Conservation (phyloP, 1,140 invertebrate species). For the Aphaenogaster rudis region DNA sequence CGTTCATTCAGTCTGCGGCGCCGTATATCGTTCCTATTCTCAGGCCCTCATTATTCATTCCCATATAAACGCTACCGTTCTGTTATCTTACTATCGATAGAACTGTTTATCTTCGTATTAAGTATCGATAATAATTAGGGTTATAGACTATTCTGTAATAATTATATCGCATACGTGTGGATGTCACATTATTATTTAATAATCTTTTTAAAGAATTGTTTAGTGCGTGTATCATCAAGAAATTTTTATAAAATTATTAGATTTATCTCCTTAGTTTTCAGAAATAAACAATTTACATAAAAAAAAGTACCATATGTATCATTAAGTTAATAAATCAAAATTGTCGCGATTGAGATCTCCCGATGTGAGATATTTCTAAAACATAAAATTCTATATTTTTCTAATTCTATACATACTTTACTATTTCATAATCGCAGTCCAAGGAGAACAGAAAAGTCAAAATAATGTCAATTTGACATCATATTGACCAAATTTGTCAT, state of each 20-base stretch:
- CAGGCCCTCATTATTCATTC: background rate
- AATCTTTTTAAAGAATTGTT: conserved; percentile 3
- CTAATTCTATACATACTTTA: background rate
- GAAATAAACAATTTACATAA: background rate
- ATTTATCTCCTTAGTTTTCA: background rate
- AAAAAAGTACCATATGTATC: background rate
- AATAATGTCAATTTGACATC: too few relatives aligned
- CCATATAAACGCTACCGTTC: background rate
- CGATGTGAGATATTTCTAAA: background rate
- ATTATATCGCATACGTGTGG: background rate
- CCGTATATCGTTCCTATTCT: background rate
- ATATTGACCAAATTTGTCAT: too few relatives aligned
- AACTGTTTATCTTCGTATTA: background rate
- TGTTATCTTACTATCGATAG: background rate
- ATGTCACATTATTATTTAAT: background rate
- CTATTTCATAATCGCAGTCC: too few relatives aligned
- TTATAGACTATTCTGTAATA: background rate
- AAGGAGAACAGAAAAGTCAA: too few relatives aligned
- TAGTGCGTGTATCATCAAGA: background rate
- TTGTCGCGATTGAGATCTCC: background rate
- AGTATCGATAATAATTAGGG: background rate
- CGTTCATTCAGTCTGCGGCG: conserved; percentile 35
- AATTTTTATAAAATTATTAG: conserved; percentile 10
- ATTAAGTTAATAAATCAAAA: conserved; percentile 7
- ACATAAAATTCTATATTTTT: background rate